These are phyloP conservation scores for Rhysida immarginata DNA, from an alignment of 1,140 invertebrate species.

Conservation along the genomic window DNA sequence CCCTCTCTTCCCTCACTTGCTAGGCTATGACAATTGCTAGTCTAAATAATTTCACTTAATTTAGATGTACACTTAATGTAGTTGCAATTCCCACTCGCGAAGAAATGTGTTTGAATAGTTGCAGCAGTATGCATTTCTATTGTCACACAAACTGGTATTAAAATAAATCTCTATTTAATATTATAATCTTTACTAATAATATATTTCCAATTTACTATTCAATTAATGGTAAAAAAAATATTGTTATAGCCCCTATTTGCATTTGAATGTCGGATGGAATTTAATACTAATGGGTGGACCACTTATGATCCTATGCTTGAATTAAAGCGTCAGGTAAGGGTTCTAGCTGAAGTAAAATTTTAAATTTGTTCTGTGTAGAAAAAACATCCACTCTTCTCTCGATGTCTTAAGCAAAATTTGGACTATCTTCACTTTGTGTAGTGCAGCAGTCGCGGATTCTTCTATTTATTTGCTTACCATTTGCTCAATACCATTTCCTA, in stretches of 20 bases:
- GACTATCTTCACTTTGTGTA: too few relatives aligned
- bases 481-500: too few relatives aligned
- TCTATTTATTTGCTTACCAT: too few relatives aligned
- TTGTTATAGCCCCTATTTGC: slow-evolving; percentile 36
- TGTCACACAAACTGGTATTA: slow-evolving; percentile 71
- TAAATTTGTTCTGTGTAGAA: too few relatives aligned
- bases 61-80: too few relatives aligned
- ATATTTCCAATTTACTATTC: background rate
- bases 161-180: background rate
- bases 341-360: background rate
- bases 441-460: too few relatives aligned
- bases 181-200: background rate
- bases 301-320: slow-evolving; percentile 91
- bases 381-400: too few relatives aligned
- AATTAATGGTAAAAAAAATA: background rate
- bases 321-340: slow-evolving; percentile 66
- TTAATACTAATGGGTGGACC: slow-evolving; percentile 84
- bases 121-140: slow-evolving; percentile 83
- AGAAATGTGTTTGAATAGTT: slow-evolving; percentile 90
- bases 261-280: slow-evolving; percentile 69
- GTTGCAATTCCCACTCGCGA: slow-evolving; percentile 85
- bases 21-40: too few relatives aligned
- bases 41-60: too few relatives aligned
- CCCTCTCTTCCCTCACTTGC: too few relatives aligned
- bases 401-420: too few relatives aligned